A percentile compares a stretch with the other conserved stretches of the same genome.
Evolutionary conservation across 2,888 invertebrate species (phyloP).

Genomic region (Disparrhopalites patrizii): DNA sequence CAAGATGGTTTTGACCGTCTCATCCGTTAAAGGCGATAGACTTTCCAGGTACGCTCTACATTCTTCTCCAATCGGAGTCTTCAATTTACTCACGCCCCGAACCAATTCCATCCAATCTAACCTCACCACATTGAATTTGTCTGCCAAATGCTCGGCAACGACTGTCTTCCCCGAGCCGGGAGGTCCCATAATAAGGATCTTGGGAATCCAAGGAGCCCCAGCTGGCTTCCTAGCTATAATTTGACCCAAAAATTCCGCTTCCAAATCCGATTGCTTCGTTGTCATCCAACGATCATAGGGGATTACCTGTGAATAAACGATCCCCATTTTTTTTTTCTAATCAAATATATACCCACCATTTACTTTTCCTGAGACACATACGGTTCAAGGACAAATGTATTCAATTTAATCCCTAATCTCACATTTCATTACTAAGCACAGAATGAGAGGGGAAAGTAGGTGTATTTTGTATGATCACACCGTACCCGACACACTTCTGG

Average conservation of each 20-base stretch:
- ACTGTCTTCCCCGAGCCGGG: conserved; percentile 34
- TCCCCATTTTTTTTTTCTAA: not conserved
- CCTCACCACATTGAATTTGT: conserved; percentile 32
- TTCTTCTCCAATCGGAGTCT: conserved; percentile 32
- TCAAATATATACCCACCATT: not conserved
- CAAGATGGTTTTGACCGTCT: conserved; percentile 31
- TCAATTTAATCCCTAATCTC: no score
- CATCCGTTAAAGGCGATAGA: conserved; percentile 38
- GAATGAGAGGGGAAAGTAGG: no score
- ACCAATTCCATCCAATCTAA: conserved; percentile 41
- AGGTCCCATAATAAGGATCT: conserved; percentile 37
- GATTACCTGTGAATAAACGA: conserved; percentile 23
- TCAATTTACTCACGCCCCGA: conserved; percentile 33
- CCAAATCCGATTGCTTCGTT: conserved; percentile 32
- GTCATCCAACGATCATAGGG: conserved; percentile 29
- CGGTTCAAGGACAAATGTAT: no score
- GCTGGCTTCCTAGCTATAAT: conserved; percentile 29
- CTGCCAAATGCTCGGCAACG: conserved; percentile 31
- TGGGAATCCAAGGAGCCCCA: conserved; percentile 19
- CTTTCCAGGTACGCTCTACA: conserved; percentile 33
- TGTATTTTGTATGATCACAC: no score
- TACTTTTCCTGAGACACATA: not conserved
- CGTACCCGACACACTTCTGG: conserved; percentile 36
- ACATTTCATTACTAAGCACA: no score
- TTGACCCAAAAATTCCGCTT: conserved; percentile 36